A percentile compares a stretch with the other conserved stretches of the same genome.
phyloP scores from a whole-genome alignment of 2,888 invertebrate genomes.

The Phyto melanocephala region DNA sequence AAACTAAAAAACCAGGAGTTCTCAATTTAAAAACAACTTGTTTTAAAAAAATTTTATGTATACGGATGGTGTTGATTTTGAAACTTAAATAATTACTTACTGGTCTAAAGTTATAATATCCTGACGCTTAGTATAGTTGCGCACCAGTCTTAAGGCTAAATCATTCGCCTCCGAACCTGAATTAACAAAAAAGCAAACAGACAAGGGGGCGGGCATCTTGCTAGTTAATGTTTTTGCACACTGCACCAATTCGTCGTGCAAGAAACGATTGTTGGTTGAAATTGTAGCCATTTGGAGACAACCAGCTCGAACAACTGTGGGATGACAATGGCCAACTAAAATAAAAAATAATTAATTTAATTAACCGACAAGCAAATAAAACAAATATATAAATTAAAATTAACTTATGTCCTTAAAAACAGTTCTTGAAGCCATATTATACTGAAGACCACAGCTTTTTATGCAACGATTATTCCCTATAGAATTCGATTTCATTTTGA shows the following conservation, averaged over 20 bases:
- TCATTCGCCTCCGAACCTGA: constrained; percentile 99
- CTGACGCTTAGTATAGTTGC: constrained; percentile 91
- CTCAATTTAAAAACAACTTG: no score
- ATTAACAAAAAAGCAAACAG: constrained; percentile 97
- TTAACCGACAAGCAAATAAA: background rate
- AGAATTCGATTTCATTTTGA: no score
- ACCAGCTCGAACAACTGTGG: constrained; percentile 94
- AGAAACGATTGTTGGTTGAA: constrained; percentile 96
- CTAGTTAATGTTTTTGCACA: constrained; percentile 91
- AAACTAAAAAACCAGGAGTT: no score
- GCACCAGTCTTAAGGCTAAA: constrained; percentile 93
- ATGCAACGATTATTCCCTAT: no score
- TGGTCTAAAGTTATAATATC: constrained; percentile 97
- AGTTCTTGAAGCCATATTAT: no score
- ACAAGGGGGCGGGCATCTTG: constrained; percentile 89
- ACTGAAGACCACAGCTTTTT: no score
- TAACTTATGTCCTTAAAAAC: no score
- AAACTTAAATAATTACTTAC: no score
- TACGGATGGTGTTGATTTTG: no score
- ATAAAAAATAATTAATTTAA: constrained; percentile 65
- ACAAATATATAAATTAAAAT: constrained; percentile 43
- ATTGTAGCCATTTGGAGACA: constrained; percentile 93
- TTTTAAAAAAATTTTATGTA: no score
- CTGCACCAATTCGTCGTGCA: constrained; percentile 96
- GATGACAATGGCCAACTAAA: constrained; percentile 98